phyloP scores from a whole-genome alignment of 1,140 invertebrate species.

The Aphaenogaster ashmeadi region DNA sequence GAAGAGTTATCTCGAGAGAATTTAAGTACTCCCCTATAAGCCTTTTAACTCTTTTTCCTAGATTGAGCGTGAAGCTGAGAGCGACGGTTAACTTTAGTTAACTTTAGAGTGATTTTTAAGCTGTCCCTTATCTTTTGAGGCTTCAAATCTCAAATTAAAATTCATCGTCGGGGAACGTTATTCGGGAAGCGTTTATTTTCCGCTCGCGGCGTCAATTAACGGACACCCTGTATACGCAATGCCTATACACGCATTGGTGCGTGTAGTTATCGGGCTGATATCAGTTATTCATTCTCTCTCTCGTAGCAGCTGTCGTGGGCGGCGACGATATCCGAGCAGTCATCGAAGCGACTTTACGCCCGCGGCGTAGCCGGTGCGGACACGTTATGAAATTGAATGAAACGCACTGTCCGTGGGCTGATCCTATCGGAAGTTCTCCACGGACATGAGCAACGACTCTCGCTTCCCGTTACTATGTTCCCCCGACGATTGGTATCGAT shows the following conservation, averaged over 20 bases:
- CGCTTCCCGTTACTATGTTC: constrained; percentile 17
- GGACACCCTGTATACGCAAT: constrained; percentile 11
- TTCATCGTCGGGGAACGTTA: neutral
- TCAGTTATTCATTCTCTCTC: constrained; percentile 42
- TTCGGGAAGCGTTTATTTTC: neutral
- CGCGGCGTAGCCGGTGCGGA: constrained; percentile 5
- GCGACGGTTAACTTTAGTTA: neutral
- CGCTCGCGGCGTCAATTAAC: neutral
- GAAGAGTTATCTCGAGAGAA: constrained; percentile 10
- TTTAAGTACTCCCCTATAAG: neutral
- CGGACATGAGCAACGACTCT: neutral
- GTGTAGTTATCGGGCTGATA: constrained; percentile 57
- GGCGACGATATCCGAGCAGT: constrained; percentile 59
- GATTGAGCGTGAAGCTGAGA: neutral
- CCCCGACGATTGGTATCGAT: constrained; percentile 33
- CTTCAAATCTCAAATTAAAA: neutral
- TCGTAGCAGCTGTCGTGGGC: constrained; percentile 60
- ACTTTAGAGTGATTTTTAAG: constrained; percentile 26
- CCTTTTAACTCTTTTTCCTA: neutral
- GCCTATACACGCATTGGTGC: neutral
- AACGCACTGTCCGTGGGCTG: constrained; percentile 44
- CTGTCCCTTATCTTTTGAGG: no score
- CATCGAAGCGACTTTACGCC: constrained; percentile 42
- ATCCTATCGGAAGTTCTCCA: constrained; percentile 50
- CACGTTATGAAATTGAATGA: constrained; percentile 53